Evolutionary conservation across 2,113 vertebrate genomes (phyloP).

Genomic region (Paralichthys olivaceus): DNA sequence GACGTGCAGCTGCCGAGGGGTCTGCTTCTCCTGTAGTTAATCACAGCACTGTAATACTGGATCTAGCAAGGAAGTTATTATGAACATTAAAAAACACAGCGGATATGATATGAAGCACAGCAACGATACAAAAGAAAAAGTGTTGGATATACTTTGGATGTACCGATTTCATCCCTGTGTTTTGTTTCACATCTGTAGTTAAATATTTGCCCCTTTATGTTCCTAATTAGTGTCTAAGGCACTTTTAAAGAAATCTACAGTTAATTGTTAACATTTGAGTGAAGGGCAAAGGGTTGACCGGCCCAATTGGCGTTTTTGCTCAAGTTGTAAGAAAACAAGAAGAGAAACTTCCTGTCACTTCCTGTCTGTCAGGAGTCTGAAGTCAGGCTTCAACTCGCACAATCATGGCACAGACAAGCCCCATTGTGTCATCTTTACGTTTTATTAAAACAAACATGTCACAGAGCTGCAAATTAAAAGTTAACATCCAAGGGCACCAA

Average conservation of each 20-base stretch:
- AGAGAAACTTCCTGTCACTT: not conserved
- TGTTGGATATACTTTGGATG: conserved; percentile 38
- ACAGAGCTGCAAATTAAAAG: not conserved
- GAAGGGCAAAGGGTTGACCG: conserved; percentile 3
- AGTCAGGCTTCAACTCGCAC: not conserved
- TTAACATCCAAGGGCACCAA: not conserved
- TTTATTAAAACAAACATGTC: conserved; percentile 19
- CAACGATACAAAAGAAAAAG: conserved; percentile 78
- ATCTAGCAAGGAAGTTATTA: conserved; percentile 81
- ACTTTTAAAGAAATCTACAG: conserved; percentile 90
- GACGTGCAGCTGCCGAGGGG: conserved; percentile 56
- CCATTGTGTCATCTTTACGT: not conserved
- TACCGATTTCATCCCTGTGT: conserved; percentile 41
- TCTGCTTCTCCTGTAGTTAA: conserved; percentile 76
- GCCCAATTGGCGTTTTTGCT: conserved; percentile 5
- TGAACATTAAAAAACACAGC: conserved; percentile 82
- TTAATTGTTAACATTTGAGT: conserved; percentile 53
- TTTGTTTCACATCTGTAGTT: conserved; percentile 8
- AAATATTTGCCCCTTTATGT: conserved; percentile 71
- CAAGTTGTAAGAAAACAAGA: too few relatives aligned
- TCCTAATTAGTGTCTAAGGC: conserved; percentile 97
- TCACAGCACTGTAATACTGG: conserved; percentile 86
- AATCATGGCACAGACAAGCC: conserved; percentile 29
- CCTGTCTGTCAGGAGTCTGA: not conserved
- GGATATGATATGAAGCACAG: conserved; percentile 83